These are phyloP conservation scores for Norana najaformis DNA, from an alignment of 2,888 invertebrate genomes.

Conservation along the genomic window DNA sequence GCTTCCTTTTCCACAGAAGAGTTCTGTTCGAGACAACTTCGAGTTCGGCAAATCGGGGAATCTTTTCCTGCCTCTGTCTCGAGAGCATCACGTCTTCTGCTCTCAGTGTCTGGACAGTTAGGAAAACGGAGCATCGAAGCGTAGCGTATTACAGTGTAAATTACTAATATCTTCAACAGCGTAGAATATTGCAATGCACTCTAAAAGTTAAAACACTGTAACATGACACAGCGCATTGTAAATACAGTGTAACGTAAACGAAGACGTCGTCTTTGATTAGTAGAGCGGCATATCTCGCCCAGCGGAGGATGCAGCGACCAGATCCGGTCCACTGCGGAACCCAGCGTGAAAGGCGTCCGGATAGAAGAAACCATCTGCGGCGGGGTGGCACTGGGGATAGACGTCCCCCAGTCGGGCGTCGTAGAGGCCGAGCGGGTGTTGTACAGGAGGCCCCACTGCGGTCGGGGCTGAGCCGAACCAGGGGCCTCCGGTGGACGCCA, in stretches of 20 bases:
- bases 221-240: not conserved
- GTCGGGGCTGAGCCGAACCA: not conserved
- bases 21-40: too few relatives aligned
- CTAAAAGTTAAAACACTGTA: not conserved
- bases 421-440: not conserved
- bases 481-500: not conserved
- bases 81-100: too few relatives aligned
- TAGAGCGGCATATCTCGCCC: not conserved
- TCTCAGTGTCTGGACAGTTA: too few relatives aligned
- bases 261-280: too few relatives aligned
- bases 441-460: not conserved
- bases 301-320: not conserved
- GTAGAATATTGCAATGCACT: too few relatives aligned
- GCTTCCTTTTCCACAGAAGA: not conserved
- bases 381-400: not conserved
- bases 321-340: slow-evolving; percentile 5
- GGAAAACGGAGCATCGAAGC: too few relatives aligned
- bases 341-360: not conserved
- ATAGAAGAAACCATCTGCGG: not conserved
- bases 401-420: not conserved
- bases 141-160: not conserved
- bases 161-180: too few relatives aligned
- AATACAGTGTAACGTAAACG: not conserved
- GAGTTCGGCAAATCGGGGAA: too few relatives aligned
- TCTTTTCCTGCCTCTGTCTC: too few relatives aligned